Percentiles rank a stretch among this genome's conserved stretches.
phyloP scores from a whole-genome alignment of 2,113 vertebrate genomes.

The Saguinus midas region DNA sequence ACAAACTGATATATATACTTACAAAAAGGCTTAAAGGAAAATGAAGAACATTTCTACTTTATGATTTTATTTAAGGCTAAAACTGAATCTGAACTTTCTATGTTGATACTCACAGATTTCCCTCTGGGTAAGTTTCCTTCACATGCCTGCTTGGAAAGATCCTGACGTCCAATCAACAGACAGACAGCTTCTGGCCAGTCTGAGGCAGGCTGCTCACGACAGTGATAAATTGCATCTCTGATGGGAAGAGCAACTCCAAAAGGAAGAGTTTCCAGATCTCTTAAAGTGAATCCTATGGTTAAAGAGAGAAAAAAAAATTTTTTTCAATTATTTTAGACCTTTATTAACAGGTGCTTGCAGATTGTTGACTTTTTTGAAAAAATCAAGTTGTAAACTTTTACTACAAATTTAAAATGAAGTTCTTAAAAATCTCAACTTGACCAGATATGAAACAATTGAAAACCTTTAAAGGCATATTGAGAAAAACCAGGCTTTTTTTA shows the following conservation, averaged over 20 bases:
- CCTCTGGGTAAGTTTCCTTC: slow-evolving; percentile 92
- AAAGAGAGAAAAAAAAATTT: background rate
- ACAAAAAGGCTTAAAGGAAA: slow-evolving; percentile 25
- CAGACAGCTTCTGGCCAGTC: slow-evolving; percentile 98
- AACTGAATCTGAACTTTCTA: background rate
- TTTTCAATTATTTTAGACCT: slow-evolving; percentile 88
- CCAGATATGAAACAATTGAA: slow-evolving; percentile 99
- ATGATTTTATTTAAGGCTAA: background rate
- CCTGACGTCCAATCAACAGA: slow-evolving; percentile 95
- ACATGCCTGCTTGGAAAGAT: slow-evolving; percentile 95
- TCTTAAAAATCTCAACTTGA: slow-evolving; percentile 99
- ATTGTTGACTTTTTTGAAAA: slow-evolving; percentile 89
- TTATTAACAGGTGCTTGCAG: slow-evolving; percentile 93
- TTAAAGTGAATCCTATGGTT: slow-evolving; percentile 91
- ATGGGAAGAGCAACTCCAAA: slow-evolving; percentile 97
- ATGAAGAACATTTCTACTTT: background rate
- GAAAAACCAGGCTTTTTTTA: slow-evolving; percentile 99
- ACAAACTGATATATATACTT: background rate
- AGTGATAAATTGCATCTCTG: slow-evolving; percentile 95
- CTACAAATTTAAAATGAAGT: slow-evolving; percentile 98
- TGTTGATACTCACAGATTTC: slow-evolving; percentile 90
- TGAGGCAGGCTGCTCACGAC: slow-evolving; percentile 94
- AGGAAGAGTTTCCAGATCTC: slow-evolving; percentile 96
- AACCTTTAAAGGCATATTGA: slow-evolving; percentile 99
- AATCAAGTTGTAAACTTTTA: slow-evolving; percentile 89